Evolutionary conservation across 2,797 vertebrate species (phyloP).

Genomic region (Kryptolebias ocellatus): DNA sequence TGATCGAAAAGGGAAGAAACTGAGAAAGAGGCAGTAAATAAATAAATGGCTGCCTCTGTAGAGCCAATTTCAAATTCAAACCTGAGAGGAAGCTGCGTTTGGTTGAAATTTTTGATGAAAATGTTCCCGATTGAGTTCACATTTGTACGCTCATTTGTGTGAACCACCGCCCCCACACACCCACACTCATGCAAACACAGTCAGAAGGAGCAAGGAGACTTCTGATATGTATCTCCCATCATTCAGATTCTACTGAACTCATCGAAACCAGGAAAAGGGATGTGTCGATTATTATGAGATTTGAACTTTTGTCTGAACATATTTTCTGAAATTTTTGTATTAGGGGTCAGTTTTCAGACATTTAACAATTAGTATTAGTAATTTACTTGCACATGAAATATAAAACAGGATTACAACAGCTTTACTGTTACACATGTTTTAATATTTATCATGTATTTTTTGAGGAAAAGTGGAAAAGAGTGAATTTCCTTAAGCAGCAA

Average conservation of each 20-base stretch:
- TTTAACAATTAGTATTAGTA: not conserved
- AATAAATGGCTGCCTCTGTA: not conserved
- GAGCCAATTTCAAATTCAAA: constrained; percentile 2
- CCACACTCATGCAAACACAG: constrained; percentile 28
- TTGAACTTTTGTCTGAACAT: constrained; percentile 1
- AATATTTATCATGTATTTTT: not conserved
- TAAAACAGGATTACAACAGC: not conserved
- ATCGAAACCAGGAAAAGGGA: not conserved
- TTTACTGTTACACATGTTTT: not conserved
- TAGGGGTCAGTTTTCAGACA: not conserved
- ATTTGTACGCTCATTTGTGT: constrained; percentile 46
- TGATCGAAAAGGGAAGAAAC: not conserved
- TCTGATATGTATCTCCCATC: constrained; percentile 47
- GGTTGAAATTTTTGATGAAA: constrained; percentile 18
- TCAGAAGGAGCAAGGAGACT: constrained; percentile 31
- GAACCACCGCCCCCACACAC: constrained; percentile 43
- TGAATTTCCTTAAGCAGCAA: not conserved
- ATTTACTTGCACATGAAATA: not conserved
- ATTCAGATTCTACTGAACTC: constrained; percentile 19
- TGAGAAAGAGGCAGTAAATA: not conserved
- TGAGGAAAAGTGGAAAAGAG: not conserved
- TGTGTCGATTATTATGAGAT: not conserved
- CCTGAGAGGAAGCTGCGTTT: constrained; percentile 12
- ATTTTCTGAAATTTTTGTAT: not conserved
- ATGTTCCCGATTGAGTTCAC: constrained; percentile 44